Percentiles rank a stretch among this genome's conserved stretches.
These are phyloP conservation scores for Acanthisitta chloris DNA, from an alignment of 2,113 vertebrate genomes.

Conservation along the genomic window DNA sequence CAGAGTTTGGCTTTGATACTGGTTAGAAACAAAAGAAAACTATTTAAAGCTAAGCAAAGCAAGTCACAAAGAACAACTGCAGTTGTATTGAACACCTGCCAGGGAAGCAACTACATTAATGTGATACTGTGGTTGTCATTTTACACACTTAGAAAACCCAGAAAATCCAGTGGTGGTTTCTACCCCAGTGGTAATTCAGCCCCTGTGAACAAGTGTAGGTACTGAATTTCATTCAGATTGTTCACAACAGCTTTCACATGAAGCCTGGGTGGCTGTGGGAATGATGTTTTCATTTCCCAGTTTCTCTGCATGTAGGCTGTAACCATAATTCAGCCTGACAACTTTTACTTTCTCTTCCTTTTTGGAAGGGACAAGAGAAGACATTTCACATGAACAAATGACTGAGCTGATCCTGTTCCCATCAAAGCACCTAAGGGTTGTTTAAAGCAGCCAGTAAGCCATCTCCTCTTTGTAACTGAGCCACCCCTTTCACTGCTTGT, in stretches of 20 bases:
- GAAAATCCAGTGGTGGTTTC: neutral
- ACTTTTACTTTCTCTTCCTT: neutral
- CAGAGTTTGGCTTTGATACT: neutral
- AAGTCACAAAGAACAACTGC: neutral
- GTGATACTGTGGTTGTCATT: neutral
- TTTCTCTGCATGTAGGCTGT: neutral
- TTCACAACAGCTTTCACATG: neutral
- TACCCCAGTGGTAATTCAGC: neutral
- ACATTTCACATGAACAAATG: neutral
- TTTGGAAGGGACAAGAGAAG: neutral
- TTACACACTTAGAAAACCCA: accelerated
- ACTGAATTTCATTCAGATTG: neutral
- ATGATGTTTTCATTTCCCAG: neutral
- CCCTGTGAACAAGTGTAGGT: neutral
- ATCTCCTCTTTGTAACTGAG: neutral
- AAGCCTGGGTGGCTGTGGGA: neutral
- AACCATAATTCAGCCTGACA: neutral
- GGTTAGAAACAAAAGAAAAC: neutral
- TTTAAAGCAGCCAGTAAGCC: neutral
- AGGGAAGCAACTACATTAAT: neutral
- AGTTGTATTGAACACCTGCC: neutral
- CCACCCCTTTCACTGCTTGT: neutral
- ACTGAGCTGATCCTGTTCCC: neutral
- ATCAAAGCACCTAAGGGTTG: neutral
- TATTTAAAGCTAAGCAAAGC: neutral